These are phyloP conservation scores for Halictus ligatus DNA, from an alignment of 2,888 invertebrate species.

Conservation along the genomic window DNA sequence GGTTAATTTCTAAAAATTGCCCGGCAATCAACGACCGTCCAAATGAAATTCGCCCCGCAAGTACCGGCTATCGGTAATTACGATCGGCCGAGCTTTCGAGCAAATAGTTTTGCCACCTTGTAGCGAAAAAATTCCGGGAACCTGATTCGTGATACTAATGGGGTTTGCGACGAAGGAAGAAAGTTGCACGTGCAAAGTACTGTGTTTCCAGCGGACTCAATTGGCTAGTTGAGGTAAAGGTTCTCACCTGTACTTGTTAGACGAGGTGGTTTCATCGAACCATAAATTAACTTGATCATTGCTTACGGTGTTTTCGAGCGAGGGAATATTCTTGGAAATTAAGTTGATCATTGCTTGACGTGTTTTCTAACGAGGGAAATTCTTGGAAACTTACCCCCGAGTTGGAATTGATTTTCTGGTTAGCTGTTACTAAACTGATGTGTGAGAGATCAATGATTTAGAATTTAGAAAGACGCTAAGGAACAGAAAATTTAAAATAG, in stretches of 20 bases:
- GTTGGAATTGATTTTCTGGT: neutral
- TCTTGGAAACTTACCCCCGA: neutral
- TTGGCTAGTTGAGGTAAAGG: neutral
- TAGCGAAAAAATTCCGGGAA: neutral
- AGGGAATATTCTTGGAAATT: conserved; percentile 1
- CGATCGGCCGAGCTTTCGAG: neutral
- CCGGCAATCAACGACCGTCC: neutral
- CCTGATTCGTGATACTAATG: conserved; percentile 4
- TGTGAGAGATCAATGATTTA: neutral
- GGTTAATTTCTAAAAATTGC: neutral
- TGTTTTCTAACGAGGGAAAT: neutral
- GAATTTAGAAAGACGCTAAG: neutral
- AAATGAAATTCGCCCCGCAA: neutral
- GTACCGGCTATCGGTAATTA: conserved; percentile 1
- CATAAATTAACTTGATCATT: conserved; percentile 1
- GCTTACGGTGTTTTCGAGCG: neutral
- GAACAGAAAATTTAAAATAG: too few species aligned
- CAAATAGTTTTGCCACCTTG: conserved; percentile 13
- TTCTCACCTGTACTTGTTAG: neutral
- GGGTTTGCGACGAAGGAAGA: neutral
- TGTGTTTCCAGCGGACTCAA: neutral
- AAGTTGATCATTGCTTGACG: neutral
- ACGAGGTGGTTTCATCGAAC: neutral
- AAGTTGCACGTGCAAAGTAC: neutral
- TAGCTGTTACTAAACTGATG: neutral